These are phyloP conservation scores for Enoplosus armatus DNA, from an alignment of 2,797 vertebrate genomes.

Conservation along the genomic window DNA sequence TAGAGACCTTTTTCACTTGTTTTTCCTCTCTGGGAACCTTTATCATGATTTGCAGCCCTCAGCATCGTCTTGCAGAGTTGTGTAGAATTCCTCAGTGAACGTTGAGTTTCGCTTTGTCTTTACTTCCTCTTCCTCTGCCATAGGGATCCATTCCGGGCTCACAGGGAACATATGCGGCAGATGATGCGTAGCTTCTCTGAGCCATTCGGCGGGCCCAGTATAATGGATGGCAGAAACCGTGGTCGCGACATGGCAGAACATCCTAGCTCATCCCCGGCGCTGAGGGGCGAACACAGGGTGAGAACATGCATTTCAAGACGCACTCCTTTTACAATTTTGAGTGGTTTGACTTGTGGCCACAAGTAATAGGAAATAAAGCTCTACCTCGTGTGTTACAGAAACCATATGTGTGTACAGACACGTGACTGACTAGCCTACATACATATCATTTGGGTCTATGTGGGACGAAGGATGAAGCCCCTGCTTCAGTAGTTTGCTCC, in stretches of 20 bases:
- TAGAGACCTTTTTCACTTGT: neutral
- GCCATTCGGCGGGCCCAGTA: conserved; percentile 85
- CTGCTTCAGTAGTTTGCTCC: conserved; percentile 2
- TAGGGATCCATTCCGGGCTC: conserved; percentile 91
- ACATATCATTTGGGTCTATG: conserved; percentile 19
- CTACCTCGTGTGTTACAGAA: neutral
- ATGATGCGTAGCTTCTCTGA: conserved; percentile 92
- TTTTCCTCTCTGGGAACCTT: conserved; percentile 1
- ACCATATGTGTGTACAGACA: neutral
- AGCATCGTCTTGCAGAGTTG: neutral
- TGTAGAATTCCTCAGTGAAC: neutral
- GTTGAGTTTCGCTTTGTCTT: neutral
- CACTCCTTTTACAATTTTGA: neutral
- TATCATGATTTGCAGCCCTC: neutral
- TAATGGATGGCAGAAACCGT: conserved; percentile 80
- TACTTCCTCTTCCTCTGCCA: conserved; percentile 44
- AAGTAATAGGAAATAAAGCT: neutral
- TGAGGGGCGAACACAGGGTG: conserved; percentile 84
- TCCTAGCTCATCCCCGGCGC: conserved; percentile 64
- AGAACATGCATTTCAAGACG: conserved; percentile 63
- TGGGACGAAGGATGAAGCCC: conserved; percentile 4
- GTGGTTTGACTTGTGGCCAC: neutral
- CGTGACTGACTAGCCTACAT: conserved; percentile 10
- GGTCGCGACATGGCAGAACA: conserved; percentile 40
- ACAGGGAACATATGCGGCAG: conserved; percentile 88